These are phyloP conservation scores for Valencia hispanica DNA, from an alignment of 2,797 vertebrate species.

Conservation along the genomic window DNA sequence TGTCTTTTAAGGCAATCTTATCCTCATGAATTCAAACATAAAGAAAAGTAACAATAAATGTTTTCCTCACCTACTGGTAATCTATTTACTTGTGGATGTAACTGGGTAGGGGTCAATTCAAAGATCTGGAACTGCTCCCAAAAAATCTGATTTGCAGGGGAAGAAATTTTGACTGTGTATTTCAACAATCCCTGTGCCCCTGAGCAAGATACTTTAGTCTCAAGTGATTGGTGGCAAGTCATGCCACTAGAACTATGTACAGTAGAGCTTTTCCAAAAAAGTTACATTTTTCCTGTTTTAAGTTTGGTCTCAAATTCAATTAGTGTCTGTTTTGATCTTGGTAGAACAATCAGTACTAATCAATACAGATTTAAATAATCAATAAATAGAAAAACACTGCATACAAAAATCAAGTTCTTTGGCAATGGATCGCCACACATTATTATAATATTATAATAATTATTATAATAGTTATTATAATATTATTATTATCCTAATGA, in stretches of 20 bases:
- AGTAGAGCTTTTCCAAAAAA: neutral
- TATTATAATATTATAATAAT: too few species aligned
- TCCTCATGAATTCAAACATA: conserved; percentile 22
- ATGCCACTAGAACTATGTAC: neutral
- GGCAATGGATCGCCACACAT: too few species aligned
- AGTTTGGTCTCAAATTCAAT: too few species aligned
- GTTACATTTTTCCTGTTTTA: neutral
- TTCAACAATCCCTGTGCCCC: neutral
- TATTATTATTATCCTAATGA: too few species aligned
- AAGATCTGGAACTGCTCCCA: neutral
- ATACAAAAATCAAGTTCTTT: neutral
- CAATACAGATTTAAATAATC: neutral
- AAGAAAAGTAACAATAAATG: conserved; percentile 49
- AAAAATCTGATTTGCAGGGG: neutral
- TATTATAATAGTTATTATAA: too few species aligned
- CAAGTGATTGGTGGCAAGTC: neutral
- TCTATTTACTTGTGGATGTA: neutral
- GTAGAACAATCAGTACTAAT: neutral
- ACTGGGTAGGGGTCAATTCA: neutral
- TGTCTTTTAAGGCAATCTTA: conserved; percentile 22
- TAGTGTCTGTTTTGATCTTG: neutral
- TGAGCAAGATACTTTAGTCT: neutral
- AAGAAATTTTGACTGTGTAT: neutral
- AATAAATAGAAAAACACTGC: neutral
- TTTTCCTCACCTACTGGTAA: conserved; percentile 16